A percentile compares a stretch with the other conserved stretches of the same genome.
Conservation (phyloP, 2,888 invertebrate species). For the Dolichomitus sp. region DNA sequence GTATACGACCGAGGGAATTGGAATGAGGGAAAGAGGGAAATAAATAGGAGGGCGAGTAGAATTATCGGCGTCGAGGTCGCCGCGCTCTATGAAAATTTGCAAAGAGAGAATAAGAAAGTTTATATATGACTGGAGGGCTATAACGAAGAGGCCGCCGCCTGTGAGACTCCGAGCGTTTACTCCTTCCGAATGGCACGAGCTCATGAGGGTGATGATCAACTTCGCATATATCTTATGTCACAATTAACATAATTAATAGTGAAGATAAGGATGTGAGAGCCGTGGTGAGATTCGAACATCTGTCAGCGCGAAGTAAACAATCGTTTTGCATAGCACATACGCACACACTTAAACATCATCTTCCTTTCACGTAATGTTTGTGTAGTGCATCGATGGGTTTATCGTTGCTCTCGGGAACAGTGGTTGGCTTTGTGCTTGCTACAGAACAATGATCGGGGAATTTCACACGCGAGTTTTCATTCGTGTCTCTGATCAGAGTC, state of each 20-base stretch:
- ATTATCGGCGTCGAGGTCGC: constrained; percentile 57
- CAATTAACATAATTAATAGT: constrained; percentile 79
- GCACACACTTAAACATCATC: constrained; percentile 35
- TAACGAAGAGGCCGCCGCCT: constrained; percentile 14
- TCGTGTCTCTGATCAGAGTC: constrained; percentile 14
- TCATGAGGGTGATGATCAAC: constrained; percentile 50
- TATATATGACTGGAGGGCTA: background rate
- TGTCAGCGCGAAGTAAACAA: constrained; percentile 72
- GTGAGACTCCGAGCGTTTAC: constrained; percentile 13
- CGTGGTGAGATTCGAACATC: constrained; percentile 72
- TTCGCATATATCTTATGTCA: constrained; percentile 72
- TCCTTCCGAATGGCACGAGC: constrained; percentile 32
- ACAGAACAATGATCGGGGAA: constrained; percentile 67
- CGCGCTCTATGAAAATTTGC: constrained; percentile 53
- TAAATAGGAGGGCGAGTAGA: constrained; percentile 25
- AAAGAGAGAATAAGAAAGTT: constrained; percentile 21
- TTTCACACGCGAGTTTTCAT: constrained; percentile 61
- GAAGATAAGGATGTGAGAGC: constrained; percentile 68
- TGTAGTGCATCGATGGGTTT: constrained; percentile 25
- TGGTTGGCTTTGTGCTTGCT: constrained; percentile 63
- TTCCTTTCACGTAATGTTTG: constrained; percentile 32
- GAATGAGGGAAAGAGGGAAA: constrained; percentile 12
- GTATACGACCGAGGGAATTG: constrained; percentile 16
- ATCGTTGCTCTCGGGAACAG: constrained; percentile 60
- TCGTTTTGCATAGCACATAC: constrained; percentile 33